Conservation (phyloP, 2,888 invertebrate genomes). For the Teleiodes luculella region DNA sequence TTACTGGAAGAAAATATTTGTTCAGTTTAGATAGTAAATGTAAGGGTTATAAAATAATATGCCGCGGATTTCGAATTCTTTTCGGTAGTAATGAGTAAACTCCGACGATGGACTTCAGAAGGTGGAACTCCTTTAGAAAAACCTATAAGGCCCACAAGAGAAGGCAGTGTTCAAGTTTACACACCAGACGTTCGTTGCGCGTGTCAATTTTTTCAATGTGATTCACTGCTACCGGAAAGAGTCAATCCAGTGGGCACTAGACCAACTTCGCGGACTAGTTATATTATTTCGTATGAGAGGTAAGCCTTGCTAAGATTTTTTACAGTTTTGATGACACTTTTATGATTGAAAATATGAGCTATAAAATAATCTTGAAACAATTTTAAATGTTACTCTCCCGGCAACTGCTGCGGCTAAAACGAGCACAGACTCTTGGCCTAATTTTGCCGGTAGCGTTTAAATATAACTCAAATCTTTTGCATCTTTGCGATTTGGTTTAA, state of each 20-base stretch:
- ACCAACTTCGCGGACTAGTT: conserved; percentile 81
- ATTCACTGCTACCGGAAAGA: conserved; percentile 87
- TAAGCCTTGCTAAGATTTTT: conserved; percentile 40
- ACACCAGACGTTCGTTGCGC: conserved; percentile 90
- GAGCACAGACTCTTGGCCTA: conserved; percentile 73
- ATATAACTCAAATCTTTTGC: conserved; percentile 61
- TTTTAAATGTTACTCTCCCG: conserved; percentile 54
- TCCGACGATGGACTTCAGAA: conserved; percentile 83
- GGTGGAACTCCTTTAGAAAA: conserved; percentile 81
- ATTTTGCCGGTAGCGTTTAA: conserved; percentile 69
- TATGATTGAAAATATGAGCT: conserved; percentile 52
- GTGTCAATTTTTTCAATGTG: conserved; percentile 91
- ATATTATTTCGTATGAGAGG: conserved; percentile 63
- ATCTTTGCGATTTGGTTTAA: conserved; percentile 50
- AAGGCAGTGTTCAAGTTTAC: conserved; percentile 83
- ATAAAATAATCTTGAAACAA: conserved; percentile 52
- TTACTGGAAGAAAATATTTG: conserved; percentile 40
- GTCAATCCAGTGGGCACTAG: conserved; percentile 83
- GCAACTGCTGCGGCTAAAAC: conserved; percentile 74
- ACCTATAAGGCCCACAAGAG: conserved; percentile 83
- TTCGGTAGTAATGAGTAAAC: conserved; percentile 65
- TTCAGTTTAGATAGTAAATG: conserved; percentile 34
- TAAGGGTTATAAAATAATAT: conserved; percentile 44
- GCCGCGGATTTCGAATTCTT: conserved; percentile 36
- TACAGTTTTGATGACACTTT: conserved; percentile 47